Conservation (phyloP, 2,797 vertebrate species). For the Pogonophryne albipinna region DNA sequence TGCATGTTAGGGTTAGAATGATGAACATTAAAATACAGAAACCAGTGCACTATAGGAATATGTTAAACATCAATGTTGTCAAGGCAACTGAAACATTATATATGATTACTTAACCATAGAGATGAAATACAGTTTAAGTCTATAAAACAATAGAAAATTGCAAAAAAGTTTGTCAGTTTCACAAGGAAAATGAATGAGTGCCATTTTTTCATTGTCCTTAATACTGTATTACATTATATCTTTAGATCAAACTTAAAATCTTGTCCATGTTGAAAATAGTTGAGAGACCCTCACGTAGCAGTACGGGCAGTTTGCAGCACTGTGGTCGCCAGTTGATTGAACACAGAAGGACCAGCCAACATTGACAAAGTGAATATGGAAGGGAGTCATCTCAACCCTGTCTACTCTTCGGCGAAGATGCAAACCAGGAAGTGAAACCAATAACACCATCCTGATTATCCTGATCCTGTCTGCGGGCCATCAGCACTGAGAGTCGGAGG, state of each 20-base stretch:
- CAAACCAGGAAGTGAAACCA: constrained; percentile 34
- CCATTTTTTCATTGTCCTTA: too few species aligned
- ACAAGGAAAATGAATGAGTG: background rate
- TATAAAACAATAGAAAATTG: background rate
- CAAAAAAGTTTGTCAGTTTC: background rate
- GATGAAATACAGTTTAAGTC: background rate
- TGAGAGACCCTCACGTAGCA: background rate
- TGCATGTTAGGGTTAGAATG: background rate
- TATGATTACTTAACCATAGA: background rate
- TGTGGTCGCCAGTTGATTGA: too few species aligned
- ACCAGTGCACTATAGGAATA: background rate
- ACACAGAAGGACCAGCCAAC: background rate
- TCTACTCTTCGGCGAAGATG: background rate
- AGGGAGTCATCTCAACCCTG: background rate
- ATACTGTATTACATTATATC: too few species aligned
- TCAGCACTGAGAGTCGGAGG: background rate
- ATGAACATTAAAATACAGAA: background rate
- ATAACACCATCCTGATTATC: background rate
- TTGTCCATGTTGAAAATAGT: background rate
- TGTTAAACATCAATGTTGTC: background rate
- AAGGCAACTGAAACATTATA: background rate
- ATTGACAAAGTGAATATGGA: background rate
- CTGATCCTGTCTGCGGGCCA: too few species aligned
- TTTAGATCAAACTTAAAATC: background rate
- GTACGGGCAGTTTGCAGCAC: background rate